A percentile compares a stretch with the other conserved stretches of the same genome.
These are phyloP conservation scores for Pleuronectes platessa DNA, from an alignment of 2,113 vertebrate species.

Conservation along the genomic window DNA sequence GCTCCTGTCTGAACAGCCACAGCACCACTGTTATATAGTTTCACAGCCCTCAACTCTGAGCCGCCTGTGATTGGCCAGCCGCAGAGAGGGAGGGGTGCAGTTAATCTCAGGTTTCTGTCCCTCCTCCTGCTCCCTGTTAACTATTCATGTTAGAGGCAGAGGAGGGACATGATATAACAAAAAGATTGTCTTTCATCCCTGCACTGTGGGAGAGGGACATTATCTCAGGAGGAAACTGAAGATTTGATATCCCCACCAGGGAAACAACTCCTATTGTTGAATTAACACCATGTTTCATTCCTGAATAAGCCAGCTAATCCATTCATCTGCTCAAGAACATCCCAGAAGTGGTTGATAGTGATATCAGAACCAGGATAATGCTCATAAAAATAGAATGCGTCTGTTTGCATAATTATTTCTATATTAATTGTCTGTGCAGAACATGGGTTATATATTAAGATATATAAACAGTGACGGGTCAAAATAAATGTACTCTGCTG, in stretches of 20 bases:
- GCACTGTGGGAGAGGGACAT: slow-evolving; percentile 8
- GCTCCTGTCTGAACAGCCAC: slow-evolving; percentile 37
- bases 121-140: slow-evolving; percentile 68
- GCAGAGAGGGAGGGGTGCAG: slow-evolving; percentile 62
- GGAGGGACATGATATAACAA: slow-evolving; percentile 63
- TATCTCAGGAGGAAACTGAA: slow-evolving; percentile 6
- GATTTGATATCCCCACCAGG: slow-evolving; percentile 2
- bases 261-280: background rate
- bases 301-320: background rate
- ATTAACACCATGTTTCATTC: background rate
- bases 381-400: background rate
- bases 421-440: no score
- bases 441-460: no score
- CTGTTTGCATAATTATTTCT: no score
- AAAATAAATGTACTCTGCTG: no score
- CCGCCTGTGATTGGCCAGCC: slow-evolving; percentile 76
- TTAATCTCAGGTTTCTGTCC: slow-evolving; percentile 75
- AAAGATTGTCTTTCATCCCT: slow-evolving; percentile 40
- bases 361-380: background rate
- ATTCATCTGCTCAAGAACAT: slow-evolving; percentile 8
- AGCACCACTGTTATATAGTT: slow-evolving; percentile 73
- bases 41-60: slow-evolving; percentile 44
- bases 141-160: slow-evolving; percentile 54
- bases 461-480: no score
- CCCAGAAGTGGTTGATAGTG: slow-evolving; percentile 1